Conservation (phyloP, 1,140 invertebrate genomes). For the Druon quercuslanigerum region DNA sequence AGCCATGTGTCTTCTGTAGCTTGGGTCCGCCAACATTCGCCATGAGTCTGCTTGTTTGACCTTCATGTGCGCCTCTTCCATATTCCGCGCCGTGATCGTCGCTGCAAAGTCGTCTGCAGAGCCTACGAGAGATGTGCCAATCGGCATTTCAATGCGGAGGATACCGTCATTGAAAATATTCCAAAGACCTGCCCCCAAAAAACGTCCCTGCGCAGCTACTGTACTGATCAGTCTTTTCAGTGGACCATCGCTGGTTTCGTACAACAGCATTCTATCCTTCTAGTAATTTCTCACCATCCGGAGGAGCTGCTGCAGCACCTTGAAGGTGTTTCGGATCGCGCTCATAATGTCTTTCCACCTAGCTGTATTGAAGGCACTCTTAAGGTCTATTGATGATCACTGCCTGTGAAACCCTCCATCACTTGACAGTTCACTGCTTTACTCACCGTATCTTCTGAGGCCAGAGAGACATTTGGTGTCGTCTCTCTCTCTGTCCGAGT, state of each 20-base stretch:
- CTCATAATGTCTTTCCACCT: neutral
- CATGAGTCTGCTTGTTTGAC: neutral
- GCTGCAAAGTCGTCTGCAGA: conserved; percentile 40
- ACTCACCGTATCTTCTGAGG: no score
- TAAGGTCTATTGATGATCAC: no score
- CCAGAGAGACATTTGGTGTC: no score
- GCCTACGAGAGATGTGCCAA: conserved; percentile 19
- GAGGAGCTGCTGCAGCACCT: neutral
- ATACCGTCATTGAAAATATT: conserved; percentile 35
- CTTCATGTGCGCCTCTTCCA: neutral
- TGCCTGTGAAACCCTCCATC: no score
- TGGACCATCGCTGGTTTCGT: neutral
- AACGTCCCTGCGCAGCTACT: neutral
- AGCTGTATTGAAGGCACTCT: conserved; percentile 16
- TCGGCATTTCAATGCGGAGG: conserved; percentile 28
- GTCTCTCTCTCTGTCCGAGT: no score
- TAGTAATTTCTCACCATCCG: no score
- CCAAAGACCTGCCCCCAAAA: neutral
- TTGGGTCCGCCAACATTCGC: no score
- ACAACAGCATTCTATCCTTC: neutral
- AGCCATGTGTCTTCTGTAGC: no score
- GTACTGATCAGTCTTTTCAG: neutral
- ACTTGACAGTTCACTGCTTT: no score
- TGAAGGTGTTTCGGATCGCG: neutral
- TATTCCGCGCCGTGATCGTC: conserved; percentile 1